Evolutionary conservation across 2,888 invertebrate genomes (phyloP).

Genomic region (Apodemia mormo): DNA sequence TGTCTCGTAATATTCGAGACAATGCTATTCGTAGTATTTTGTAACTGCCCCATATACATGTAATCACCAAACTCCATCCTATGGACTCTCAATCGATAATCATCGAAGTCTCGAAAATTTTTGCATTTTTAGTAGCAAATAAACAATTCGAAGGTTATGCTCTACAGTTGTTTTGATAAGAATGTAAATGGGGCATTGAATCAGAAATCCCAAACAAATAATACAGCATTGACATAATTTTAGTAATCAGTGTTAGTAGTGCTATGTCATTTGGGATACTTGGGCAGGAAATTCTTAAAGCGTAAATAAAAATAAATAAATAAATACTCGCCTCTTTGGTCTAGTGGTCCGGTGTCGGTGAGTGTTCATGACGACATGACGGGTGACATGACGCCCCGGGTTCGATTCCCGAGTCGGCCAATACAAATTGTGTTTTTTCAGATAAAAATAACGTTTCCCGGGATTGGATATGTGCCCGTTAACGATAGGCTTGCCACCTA

Average conservation of each 20-base stretch:
- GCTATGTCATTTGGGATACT: slow-evolving; percentile 39
- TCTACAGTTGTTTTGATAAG: slow-evolving; percentile 37
- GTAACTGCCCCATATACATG: slow-evolving; percentile 1
- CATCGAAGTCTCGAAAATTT: slow-evolving; percentile 12
- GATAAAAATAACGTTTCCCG: too few relatives aligned
- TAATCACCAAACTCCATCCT: background rate
- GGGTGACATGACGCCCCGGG: too few relatives aligned
- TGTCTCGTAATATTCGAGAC: too few relatives aligned
- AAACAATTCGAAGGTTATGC: slow-evolving; percentile 31
- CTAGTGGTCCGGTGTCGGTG: too few relatives aligned
- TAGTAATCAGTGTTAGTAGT: slow-evolving; percentile 47
- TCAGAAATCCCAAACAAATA: slow-evolving; percentile 15
- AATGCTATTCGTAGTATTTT: too few relatives aligned
- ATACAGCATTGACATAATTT: slow-evolving; percentile 57
- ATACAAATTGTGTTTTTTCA: too few relatives aligned
- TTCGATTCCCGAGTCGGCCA: too few relatives aligned
- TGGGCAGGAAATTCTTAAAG: slow-evolving; percentile 27
- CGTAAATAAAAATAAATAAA: too few relatives aligned
- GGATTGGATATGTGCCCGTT: too few relatives aligned
- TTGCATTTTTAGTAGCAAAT: slow-evolving; percentile 22
- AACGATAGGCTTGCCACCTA: too few relatives aligned
- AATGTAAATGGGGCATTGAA: slow-evolving; percentile 37
- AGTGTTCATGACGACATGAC: too few relatives aligned
- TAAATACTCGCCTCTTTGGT: too few relatives aligned
- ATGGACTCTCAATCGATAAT: background rate